Conservation (phyloP, 30 jellyfish, hydroid and myxozoan genomes). For the Turritopsis dohrnii region DNA sequence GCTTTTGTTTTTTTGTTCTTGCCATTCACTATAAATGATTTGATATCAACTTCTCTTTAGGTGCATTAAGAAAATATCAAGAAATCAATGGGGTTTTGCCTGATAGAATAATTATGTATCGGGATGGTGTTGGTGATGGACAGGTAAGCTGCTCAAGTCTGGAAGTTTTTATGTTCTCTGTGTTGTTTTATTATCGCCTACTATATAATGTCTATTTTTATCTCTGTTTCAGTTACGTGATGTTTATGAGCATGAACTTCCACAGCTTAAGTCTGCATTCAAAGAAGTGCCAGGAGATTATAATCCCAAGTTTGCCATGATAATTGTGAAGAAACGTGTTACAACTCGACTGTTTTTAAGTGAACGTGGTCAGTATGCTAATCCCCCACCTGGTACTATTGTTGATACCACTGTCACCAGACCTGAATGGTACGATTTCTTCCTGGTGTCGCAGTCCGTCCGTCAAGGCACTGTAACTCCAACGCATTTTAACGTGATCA, state of each 20-base stretch:
- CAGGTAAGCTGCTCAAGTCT: too few species aligned
- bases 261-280: constrained; percentile 60
- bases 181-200: background rate
- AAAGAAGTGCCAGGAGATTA: constrained; percentile 48
- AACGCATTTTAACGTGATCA: constrained; percentile 75
- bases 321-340: constrained; percentile 89
- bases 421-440: constrained; percentile 83
- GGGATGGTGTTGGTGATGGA: constrained; percentile 99
- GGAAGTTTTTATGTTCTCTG: too few species aligned
- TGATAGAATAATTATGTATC: constrained; percentile 81
- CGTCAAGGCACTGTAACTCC: constrained; percentile 99
- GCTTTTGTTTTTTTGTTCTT: background rate
- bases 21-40: too few species aligned
- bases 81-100: constrained; percentile 77
- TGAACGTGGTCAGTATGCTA: constrained; percentile 47
- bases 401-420: constrained; percentile 84
- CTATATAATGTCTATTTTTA: background rate
- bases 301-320: constrained; percentile 89
- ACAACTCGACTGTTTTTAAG: constrained; percentile 66
- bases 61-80: constrained; percentile 72
- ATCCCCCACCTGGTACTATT: constrained; percentile 98
- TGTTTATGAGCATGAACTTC: constrained; percentile 82
- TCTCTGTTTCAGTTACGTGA: constrained; percentile 36
- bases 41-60: too few species aligned
- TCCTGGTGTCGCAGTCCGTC: constrained; percentile 90